phyloP scores from a whole-genome alignment of 1,140 invertebrate species.

The Calycopis cecrops region DNA sequence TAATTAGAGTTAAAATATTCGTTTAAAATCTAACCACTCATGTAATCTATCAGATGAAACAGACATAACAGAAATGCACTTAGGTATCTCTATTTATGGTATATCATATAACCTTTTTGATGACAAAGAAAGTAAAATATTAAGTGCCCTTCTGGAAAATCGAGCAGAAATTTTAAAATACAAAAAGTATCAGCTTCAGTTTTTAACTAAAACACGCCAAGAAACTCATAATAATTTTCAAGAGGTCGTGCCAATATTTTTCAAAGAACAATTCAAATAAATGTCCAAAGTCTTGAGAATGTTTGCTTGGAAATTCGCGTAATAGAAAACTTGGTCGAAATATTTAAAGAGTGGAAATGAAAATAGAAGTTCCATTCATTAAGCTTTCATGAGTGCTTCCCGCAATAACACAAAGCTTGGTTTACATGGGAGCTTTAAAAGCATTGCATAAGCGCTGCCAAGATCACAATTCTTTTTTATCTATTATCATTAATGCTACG shows the following conservation, averaged over 20 bases:
- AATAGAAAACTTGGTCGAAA: constrained; percentile 1
- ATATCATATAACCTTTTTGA: neutral
- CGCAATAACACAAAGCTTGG: too few relatives aligned
- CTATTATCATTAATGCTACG: too few relatives aligned
- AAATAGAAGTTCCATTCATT: constrained; percentile 1
- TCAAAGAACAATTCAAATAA: constrained; percentile 1
- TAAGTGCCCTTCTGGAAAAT: neutral
- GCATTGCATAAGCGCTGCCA: too few relatives aligned
- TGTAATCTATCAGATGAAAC: too few relatives aligned
- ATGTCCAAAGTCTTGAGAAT: neutral
- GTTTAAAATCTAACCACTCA: too few relatives aligned
- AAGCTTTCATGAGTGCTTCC: neutral
- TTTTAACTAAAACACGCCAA: constrained; percentile 8
- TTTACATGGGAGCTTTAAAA: too few relatives aligned
- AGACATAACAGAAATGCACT: too few relatives aligned
- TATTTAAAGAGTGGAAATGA: neutral
- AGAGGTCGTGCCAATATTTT: constrained; percentile 7
- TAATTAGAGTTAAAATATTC: too few relatives aligned
- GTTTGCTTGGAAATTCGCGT: neutral
- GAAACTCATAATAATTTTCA: constrained; percentile 9
- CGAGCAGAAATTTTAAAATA: too few relatives aligned
- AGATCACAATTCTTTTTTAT: too few relatives aligned
- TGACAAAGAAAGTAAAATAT: neutral
- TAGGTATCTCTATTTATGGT: too few relatives aligned
- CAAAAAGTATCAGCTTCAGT: too few relatives aligned